These are phyloP conservation scores for Balaeniceps rex DNA, from an alignment of 2,113 vertebrate genomes.

Conservation along the genomic window DNA sequence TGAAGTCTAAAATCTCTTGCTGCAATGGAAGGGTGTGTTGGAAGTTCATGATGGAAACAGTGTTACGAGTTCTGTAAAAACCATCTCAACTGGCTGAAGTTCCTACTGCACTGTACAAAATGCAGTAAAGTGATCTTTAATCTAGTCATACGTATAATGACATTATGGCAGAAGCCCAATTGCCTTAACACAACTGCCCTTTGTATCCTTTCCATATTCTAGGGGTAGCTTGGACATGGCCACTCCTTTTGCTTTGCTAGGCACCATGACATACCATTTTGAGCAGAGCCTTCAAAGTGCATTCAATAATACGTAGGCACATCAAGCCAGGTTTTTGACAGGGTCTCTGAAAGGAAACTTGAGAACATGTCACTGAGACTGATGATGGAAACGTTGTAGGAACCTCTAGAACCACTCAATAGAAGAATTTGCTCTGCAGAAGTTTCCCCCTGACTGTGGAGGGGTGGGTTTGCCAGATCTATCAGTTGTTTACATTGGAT, in stretches of 20 bases:
- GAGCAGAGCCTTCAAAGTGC: not conserved
- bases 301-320: not conserved
- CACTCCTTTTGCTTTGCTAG: not conserved
- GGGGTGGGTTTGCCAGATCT: not conserved
- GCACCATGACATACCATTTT: rapidly evolving
- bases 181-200: too few species aligned
- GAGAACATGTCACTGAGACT: not conserved
- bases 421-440: not conserved
- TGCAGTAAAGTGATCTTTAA: not conserved
- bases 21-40: not conserved
- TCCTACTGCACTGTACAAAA: not conserved
- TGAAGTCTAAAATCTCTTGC: not conserved
- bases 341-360: not conserved
- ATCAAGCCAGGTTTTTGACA: not conserved
- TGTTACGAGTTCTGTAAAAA: not conserved
- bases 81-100: not conserved
- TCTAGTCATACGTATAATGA: not conserved
- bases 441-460: not conserved
- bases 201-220: not conserved
- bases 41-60: not conserved
- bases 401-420: not conserved
- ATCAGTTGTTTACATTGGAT: not conserved
- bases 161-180: too few species aligned
- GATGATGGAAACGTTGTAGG: not conserved
- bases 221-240: not conserved